These are phyloP conservation scores for Pipistrellus nathusii DNA, from an alignment of 2,797 vertebrate species.

Conservation along the genomic window DNA sequence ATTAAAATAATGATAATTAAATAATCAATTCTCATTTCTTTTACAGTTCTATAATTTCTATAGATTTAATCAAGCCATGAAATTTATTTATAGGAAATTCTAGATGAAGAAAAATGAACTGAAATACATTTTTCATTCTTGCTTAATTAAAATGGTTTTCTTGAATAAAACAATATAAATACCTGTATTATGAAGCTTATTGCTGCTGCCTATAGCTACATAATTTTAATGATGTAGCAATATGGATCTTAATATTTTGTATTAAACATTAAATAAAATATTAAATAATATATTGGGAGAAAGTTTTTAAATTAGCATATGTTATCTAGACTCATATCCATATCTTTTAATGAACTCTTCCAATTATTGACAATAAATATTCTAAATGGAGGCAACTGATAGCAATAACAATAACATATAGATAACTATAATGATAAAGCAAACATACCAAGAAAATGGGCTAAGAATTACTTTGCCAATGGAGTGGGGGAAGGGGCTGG, in stretches of 20 bases:
- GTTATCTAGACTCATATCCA: neutral
- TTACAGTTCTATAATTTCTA: conserved; percentile 51
- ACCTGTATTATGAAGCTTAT: conserved; percentile 38
- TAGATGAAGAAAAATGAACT: conserved; percentile 61
- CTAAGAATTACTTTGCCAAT: conserved; percentile 8
- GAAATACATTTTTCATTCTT: conserved; percentile 43
- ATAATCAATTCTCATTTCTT: conserved; percentile 70
- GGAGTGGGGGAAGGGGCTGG: neutral
- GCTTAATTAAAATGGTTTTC: conserved; percentile 70
- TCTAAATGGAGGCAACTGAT: neutral
- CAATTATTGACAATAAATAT: conserved; percentile 39
- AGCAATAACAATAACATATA: neutral
- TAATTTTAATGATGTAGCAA: conserved; percentile 44
- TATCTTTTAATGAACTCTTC: neutral
- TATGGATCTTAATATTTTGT: neutral
- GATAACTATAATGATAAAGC: conserved; percentile 39
- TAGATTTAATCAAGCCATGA: conserved; percentile 62
- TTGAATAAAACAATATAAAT: conserved; percentile 43
- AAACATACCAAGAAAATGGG: conserved; percentile 22
- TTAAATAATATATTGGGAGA: conserved; percentile 34
- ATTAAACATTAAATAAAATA: conserved; percentile 58
- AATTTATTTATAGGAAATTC: conserved; percentile 67
- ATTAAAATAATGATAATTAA: conserved; percentile 60
- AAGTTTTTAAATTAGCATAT: conserved; percentile 49
- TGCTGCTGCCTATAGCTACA: neutral